Percentiles rank a stretch among this genome's conserved stretches.
Evolutionary conservation across 2,888 invertebrate species (phyloP).

Genomic region (Chymomyza fuscimana): DNA sequence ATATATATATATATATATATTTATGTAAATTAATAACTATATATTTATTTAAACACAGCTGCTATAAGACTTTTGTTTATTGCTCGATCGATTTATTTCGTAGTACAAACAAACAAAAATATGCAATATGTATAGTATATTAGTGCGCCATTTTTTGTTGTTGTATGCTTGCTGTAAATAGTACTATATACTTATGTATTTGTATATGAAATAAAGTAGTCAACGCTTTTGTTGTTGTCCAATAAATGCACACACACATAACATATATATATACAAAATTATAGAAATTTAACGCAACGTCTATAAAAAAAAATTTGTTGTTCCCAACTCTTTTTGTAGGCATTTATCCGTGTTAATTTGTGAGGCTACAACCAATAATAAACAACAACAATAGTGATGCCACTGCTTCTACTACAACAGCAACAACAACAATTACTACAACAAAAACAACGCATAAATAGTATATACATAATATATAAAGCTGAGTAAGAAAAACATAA

Average conservation of each 20-base stretch:
- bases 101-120: not conserved
- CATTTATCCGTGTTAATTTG: conserved; percentile 80
- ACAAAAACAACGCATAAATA: conserved; percentile 59
- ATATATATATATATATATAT: not conserved
- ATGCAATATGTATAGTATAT: not conserved
- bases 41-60: not conserved
- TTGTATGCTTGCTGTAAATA: not conserved
- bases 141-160: not conserved
- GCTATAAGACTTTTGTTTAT: not conserved
- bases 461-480: conserved; percentile 54
- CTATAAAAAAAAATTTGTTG: not conserved
- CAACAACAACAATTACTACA: conserved; percentile 48
- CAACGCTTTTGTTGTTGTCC: conserved; percentile 7
- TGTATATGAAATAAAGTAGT: not conserved
- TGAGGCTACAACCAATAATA: conserved; percentile 73
- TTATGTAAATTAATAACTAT: not conserved
- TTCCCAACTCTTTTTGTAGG: conserved; percentile 71
- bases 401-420: conserved; percentile 39
- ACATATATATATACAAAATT: not conserved
- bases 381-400: conserved; percentile 41
- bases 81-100: not conserved
- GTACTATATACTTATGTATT: not conserved
- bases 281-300: not conserved
- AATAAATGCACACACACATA: not conserved
- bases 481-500: conserved; percentile 3